These are phyloP conservation scores for Phoxinus dragarum DNA, from an alignment of 2,797 vertebrate genomes.

Conservation along the genomic window DNA sequence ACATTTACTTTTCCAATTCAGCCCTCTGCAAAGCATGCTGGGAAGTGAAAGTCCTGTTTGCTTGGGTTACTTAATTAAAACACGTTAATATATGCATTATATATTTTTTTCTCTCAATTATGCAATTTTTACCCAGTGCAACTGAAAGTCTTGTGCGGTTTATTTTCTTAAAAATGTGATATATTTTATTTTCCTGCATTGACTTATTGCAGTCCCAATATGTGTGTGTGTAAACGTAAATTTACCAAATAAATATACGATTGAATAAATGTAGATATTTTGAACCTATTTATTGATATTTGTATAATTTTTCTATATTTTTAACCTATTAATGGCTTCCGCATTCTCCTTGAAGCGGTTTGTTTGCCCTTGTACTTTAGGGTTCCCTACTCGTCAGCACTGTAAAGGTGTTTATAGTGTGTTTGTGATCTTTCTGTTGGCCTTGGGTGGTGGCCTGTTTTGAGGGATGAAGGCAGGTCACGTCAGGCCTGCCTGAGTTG, in stretches of 20 bases:
- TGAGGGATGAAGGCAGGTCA: conserved; percentile 42
- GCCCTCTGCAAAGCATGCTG: no score
- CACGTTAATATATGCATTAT: no score
- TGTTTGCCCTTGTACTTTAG: background rate
- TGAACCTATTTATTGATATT: background rate
- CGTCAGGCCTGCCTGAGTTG: conserved; percentile 68
- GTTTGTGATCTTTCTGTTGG: conserved; percentile 35
- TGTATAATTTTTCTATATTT: background rate
- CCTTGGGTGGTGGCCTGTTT: conserved; percentile 36
- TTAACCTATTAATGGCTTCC: background rate
- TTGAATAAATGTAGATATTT: background rate
- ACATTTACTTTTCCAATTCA: no score
- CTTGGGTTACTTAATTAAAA: no score
- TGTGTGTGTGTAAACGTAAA: background rate
- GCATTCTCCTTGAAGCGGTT: background rate
- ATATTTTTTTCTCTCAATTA: no score
- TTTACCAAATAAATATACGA: background rate
- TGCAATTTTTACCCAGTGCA: no score
- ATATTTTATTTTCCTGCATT: background rate
- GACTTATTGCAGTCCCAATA: background rate
- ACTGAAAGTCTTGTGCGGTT: no score
- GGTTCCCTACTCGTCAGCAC: background rate
- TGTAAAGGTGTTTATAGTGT: conserved; percentile 22
- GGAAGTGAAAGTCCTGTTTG: no score
- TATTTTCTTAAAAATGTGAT: no score